These are phyloP conservation scores for Spilosoma lubricipeda DNA, from an alignment of 2,888 invertebrate species.

Conservation along the genomic window DNA sequence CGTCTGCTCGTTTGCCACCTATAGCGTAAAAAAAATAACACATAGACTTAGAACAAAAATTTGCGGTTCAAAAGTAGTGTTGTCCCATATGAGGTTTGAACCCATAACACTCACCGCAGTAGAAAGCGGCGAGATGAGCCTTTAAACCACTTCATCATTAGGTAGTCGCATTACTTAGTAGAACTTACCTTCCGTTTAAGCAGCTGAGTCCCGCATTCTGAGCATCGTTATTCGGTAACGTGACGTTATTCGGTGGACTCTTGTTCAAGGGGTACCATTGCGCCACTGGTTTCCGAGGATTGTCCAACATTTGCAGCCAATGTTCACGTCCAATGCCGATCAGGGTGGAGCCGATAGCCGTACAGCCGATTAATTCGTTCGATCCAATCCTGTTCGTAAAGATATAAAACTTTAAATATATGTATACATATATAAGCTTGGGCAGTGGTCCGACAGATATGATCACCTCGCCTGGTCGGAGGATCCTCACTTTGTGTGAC, in stretches of 20 bases:
- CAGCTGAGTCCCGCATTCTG: constrained; percentile 89
- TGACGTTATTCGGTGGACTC: constrained; percentile 88
- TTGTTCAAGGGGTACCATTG: constrained; percentile 94
- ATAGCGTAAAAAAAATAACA: too few relatives aligned
- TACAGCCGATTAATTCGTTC: constrained; percentile 95
- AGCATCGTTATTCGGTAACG: constrained; percentile 82
- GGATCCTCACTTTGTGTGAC: too few relatives aligned
- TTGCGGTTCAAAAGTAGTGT: not conserved
- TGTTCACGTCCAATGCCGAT: constrained; percentile 93
- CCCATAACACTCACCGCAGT: not conserved
- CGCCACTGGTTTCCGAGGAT: constrained; percentile 92
- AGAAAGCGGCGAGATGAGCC: not conserved
- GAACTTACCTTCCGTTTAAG: constrained; percentile 89
- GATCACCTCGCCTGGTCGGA: too few relatives aligned
- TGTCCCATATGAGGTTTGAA: not conserved
- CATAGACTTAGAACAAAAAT: too few relatives aligned
- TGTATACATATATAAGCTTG: not conserved
- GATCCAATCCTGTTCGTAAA: constrained; percentile 90
- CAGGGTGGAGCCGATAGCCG: constrained; percentile 91
- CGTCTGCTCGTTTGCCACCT: too few relatives aligned
- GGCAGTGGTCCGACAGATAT: too few relatives aligned
- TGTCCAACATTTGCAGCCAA: constrained; percentile 94
- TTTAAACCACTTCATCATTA: too few relatives aligned
- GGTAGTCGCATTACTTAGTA: too few relatives aligned
- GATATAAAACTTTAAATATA: not conserved